These are phyloP conservation scores for Platyscapa corneri DNA, from an alignment of 1,140 invertebrate genomes.

Conservation along the genomic window DNA sequence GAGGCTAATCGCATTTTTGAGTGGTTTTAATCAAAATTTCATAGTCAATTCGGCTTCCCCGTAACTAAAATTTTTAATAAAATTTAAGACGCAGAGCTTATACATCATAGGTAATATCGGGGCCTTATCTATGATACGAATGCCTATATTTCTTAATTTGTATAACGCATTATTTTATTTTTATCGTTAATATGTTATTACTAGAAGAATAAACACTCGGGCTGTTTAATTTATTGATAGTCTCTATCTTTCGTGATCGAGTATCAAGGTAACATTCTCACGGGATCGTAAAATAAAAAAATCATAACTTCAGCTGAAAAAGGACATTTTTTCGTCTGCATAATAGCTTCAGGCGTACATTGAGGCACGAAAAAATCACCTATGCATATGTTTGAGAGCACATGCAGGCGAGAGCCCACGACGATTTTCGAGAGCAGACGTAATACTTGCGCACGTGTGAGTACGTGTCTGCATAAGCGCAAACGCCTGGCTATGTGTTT, in stretches of 20 bases:
- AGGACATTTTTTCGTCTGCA: neutral
- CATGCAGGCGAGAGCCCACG: neutral
- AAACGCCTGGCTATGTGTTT: neutral
- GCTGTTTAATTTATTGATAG: neutral
- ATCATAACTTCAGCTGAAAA: neutral
- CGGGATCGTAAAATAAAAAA: neutral
- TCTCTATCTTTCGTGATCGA: neutral
- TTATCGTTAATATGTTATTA: neutral
- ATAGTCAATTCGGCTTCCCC: neutral
- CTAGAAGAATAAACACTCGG: neutral
- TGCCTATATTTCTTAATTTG: neutral
- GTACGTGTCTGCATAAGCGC: neutral
- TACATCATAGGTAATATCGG: neutral
- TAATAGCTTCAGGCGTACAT: neutral
- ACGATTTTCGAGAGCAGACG: constrained; percentile 48
- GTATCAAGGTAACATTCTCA: neutral
- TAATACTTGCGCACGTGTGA: constrained; percentile 26
- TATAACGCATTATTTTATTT: neutral
- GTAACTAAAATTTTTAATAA: neutral
- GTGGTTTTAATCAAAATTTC: neutral
- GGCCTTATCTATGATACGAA: neutral
- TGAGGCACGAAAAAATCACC: neutral
- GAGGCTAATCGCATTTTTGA: neutral
- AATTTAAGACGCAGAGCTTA: neutral
- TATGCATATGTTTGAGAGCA: neutral